Base-by-base conservation (phyloP, 2,888 invertebrate species). In the Apodemia zela region DNA sequence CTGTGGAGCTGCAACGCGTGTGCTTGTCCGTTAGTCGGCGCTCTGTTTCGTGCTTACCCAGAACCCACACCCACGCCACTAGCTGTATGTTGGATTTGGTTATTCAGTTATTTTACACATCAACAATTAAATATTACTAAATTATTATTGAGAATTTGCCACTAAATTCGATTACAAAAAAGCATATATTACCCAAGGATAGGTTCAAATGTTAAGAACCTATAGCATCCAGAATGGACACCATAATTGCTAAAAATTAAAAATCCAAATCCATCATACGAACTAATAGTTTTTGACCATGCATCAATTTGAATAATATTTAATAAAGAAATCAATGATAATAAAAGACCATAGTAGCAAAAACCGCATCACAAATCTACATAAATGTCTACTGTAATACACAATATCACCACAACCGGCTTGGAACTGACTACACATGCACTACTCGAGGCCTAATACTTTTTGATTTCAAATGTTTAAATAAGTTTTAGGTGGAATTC, bases 1-100 rank as follows among this genome's bases (percentile, higher is more conserved):
- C 97, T 78, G 97, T 96, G 80, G 98, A 97, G 94, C 99, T 99
- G 95, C 73, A 95, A 94, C 57, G 66, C 68, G 71, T 70, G 66
- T 25, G 25, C 70, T 33, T 33, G 33, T 33, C 71, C 68, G 71
- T 73, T 73, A 74, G 71, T 71, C 67, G 60, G 13, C 61, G 68
- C 63, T 65, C 63, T 49, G 63, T 63, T 49, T 63, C 60, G 61
- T 68, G 65, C 61, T 66, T 49, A 49, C 51, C 51, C 51, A 51
- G 21, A 11, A 70, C 76, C 75, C 75, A 75, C 77, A 76, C 79
- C 78, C 78, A 73, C 73, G 76, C 72, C 73, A 72, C 72, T 67
- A 65, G 68, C 61, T 72, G 69, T 61, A 65, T 71, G 67, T 70
- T 71, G 73, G 74, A 74, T 67, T 69, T 64, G 67, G 33, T 61